A percentile compares a stretch with the other conserved stretches of the same genome.
phyloP scores from a whole-genome alignment of 2,797 vertebrate genomes.

The Chelmon rostratus region DNA sequence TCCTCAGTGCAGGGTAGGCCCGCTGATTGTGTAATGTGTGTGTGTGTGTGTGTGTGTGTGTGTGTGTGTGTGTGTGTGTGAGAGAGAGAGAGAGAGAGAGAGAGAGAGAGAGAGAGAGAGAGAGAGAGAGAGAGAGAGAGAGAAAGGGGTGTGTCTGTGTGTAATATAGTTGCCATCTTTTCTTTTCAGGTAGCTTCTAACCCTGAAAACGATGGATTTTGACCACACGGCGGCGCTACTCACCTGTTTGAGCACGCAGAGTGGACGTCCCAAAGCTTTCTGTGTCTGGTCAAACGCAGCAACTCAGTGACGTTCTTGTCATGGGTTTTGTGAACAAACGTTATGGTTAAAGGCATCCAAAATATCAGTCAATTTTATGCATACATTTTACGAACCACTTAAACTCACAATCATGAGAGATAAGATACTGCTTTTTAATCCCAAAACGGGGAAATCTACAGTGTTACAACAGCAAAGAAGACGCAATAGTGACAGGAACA shows the following conservation, averaged over 20 bases:
- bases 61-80: slow-evolving; percentile 11
- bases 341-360: background rate
- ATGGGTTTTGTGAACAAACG: background rate
- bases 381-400: too few species aligned
- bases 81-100: too few species aligned
- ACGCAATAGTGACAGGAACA: too few species aligned
- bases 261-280: background rate
- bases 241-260: slow-evolving; percentile 33
- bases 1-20: slow-evolving; percentile 25
- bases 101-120: too few species aligned
- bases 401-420: too few species aligned
- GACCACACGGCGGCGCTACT: slow-evolving; percentile 79
- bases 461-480: too few species aligned
- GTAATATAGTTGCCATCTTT: background rate
- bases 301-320: background rate
- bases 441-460: too few species aligned
- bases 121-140: too few species aligned
- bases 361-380: background rate
- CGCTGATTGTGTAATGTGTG: slow-evolving; percentile 51
- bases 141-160: background rate
- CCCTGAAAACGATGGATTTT: background rate
- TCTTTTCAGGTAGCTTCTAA: background rate
- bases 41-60: slow-evolving; percentile 10
- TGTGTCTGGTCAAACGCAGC: background rate
- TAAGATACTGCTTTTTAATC: too few species aligned